Conservation (phyloP, 2,888 invertebrate genomes). For the Theretra japonica region DNA sequence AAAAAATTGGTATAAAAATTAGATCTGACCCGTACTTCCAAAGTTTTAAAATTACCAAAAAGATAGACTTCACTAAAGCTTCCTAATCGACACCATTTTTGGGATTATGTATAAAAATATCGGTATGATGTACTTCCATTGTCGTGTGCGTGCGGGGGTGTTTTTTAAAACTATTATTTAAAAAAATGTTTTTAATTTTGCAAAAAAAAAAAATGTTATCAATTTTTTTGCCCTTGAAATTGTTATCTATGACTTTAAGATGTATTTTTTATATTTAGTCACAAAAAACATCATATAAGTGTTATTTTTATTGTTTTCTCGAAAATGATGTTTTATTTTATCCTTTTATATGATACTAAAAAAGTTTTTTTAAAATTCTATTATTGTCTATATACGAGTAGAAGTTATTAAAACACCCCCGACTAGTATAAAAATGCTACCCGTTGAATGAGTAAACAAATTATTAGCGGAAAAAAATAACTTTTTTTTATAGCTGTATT, state of each 20-base stretch:
- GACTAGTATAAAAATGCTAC: neutral
- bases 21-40: conserved; percentile 38
- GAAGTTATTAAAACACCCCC: conserved; percentile 17
- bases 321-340: too few species aligned
- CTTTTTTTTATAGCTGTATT: conserved; percentile 69
- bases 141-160: conserved; percentile 3
- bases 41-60: conserved; percentile 37
- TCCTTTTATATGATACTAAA: too few species aligned
- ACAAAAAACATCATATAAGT: too few species aligned
- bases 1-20: conserved; percentile 13
- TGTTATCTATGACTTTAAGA: neutral
- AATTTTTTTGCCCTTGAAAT: neutral
- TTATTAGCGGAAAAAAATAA: conserved; percentile 47
- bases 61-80: conserved; percentile 49
- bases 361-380: too few species aligned
- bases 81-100: conserved; percentile 49
- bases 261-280: too few species aligned
- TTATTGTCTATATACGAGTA: neutral
- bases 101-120: conserved; percentile 42
- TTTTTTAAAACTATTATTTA: neutral
- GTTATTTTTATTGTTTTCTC: too few species aligned
- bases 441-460: conserved; percentile 33
- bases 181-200: neutral
- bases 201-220: neutral
- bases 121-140: conserved; percentile 37